Base-by-base conservation (phyloP, 2,888 invertebrate genomes). In the Acheta domesticus region DNA sequence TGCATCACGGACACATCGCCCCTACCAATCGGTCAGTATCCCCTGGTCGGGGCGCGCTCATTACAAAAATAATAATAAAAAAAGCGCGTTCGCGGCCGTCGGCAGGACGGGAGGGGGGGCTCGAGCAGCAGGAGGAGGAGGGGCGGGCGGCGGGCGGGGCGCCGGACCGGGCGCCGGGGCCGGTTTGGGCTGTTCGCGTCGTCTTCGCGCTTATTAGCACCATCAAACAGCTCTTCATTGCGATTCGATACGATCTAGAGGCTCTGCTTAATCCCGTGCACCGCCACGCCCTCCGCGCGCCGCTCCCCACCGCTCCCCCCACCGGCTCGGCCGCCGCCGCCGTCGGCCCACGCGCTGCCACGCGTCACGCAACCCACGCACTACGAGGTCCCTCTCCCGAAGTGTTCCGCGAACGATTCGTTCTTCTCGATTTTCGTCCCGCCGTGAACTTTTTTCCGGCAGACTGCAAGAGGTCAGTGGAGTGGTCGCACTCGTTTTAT, bases 121-220 rank as follows among this genome's bases (percentile, higher is more conserved):
- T n/a, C n/a, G n/a, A 36, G 36, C 36, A 8, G 36, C 5, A 8
- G 8, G 8, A 14, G n/a, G n/a, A n/a, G 62, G 62, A 62, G 62
- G 62, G 62, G 62, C 62, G 62, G 4, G 62, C 62, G 62, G 16
- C 14, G 62, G 62, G 62, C 14, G 62, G 62, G 16, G n/a, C 62
- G 62, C 62, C 14, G 16, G 62, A 62, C n/a, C 36, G 62, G 14
- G 14, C 62, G 14, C 62, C 16, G n/a, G 62, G 62, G 16, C 62
- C 16, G 62, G 14, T 62, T 62, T 14, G 62, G 62, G n/a, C 62
- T n/a, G 62, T n/a, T 62, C n/a, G 62, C 62, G 62, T 62, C 62
- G 62, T 62, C 62, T 62, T 62, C 62, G 62, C 62, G 62, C 62
- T 62, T 62, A 62, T 62, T 62, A 62, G 62, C 62, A 62, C 62